phyloP scores from a whole-genome alignment of 1,140 invertebrate species.

The Hycleus cichorii region DNA sequence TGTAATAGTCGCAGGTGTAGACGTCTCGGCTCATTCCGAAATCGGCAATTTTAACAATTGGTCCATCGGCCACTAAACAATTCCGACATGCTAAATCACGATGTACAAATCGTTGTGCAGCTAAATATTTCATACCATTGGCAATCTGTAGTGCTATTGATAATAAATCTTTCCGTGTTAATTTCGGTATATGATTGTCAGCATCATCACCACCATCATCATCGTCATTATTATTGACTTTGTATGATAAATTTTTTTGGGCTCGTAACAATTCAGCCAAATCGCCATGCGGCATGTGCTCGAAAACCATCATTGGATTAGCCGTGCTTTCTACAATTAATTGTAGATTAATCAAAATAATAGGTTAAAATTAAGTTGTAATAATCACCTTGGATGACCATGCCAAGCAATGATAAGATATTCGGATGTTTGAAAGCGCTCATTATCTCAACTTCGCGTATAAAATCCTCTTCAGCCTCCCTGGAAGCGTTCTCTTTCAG shows the following conservation, averaged over 20 bases:
- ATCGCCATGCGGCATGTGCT: constrained; percentile 87
- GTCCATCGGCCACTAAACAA: constrained; percentile 73
- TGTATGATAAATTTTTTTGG: constrained; percentile 46
- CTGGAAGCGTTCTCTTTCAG: constrained; percentile 71
- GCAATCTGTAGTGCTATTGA: constrained; percentile 70
- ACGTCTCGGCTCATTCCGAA: constrained; percentile 87
- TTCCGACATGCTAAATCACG: constrained; percentile 87
- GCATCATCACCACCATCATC: background rate
- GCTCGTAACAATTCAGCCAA: constrained; percentile 72
- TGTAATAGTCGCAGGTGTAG: constrained; percentile 90
- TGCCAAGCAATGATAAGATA: constrained; percentile 76
- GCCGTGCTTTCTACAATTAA: constrained; percentile 50
- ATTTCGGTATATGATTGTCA: constrained; percentile 28
- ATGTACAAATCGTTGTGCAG: constrained; percentile 83
- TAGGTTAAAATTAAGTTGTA: background rate
- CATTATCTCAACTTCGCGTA: constrained; percentile 86
- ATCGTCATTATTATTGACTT: background rate
- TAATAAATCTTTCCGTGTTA: constrained; percentile 50
- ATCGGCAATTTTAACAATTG: constrained; percentile 83
- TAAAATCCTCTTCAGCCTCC: constrained; percentile 79
- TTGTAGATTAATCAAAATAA: background rate
- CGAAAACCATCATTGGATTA: constrained; percentile 88
- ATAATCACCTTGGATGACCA: constrained; percentile 62
- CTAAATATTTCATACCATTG: constrained; percentile 81
- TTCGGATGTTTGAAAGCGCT: constrained; percentile 80